A percentile compares a stretch with the other conserved stretches of the same genome.
phyloP scores from a whole-genome alignment of 2,888 invertebrate genomes.

The Hirtodrosophila cameraria region DNA sequence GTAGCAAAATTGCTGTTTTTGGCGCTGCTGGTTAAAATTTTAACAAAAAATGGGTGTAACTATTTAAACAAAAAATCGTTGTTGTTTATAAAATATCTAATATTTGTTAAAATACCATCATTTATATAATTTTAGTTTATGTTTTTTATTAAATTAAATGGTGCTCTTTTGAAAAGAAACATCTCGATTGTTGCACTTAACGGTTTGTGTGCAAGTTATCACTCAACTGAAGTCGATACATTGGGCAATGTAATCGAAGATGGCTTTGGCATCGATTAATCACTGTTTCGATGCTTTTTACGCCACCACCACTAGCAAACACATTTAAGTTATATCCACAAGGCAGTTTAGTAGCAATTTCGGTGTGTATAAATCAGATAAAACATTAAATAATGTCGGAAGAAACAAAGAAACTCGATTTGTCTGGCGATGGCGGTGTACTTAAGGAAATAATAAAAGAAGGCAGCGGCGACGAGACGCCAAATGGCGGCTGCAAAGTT shows the following conservation, averaged over 20 bases:
- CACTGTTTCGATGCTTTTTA: constrained; percentile 15
- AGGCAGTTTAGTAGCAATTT: constrained; percentile 33
- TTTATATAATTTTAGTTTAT: too few relatives aligned
- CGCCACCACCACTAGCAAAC: not conserved
- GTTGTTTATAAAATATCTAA: too few relatives aligned
- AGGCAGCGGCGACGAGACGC: constrained; percentile 90
- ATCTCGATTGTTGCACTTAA: too few relatives aligned
- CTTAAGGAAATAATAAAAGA: constrained; percentile 84
- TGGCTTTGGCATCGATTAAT: constrained; percentile 30
- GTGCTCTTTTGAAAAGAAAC: too few relatives aligned
- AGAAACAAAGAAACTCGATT: constrained; percentile 72
- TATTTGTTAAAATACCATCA: too few relatives aligned
- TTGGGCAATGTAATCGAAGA: not conserved
- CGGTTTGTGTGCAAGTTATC: too few relatives aligned
- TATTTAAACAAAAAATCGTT: too few relatives aligned
- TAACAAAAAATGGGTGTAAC: too few relatives aligned
- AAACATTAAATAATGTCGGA: constrained; percentile 63
- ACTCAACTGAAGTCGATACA: constrained; percentile 9
- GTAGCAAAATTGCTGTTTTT: too few relatives aligned
- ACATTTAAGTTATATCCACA: constrained; percentile 10
- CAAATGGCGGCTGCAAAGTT: constrained; percentile 89
- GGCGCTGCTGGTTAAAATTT: too few relatives aligned
- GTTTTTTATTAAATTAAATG: too few relatives aligned
- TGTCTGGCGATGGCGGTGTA: constrained; percentile 82
- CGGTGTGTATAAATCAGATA: constrained; percentile 19